phyloP scores from a whole-genome alignment of 2,797 vertebrate genomes.

The Discoglossus pictus region DNA sequence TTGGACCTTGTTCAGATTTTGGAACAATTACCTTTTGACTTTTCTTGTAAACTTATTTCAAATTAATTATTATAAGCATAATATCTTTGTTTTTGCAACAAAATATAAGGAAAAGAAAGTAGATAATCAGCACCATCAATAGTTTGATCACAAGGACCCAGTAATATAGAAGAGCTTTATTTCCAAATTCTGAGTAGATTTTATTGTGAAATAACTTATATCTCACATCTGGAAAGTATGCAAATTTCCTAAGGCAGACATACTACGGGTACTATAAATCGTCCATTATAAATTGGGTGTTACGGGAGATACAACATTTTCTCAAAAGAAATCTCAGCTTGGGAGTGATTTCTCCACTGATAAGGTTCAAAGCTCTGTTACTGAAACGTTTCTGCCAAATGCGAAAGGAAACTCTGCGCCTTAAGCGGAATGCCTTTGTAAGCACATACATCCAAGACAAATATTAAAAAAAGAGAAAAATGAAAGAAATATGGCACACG shows the following conservation, averaged over 20 bases:
- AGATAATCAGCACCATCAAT: no score
- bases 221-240: slow-evolving; percentile 14
- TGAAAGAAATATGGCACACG: slow-evolving; percentile 32
- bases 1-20: no score
- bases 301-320: slow-evolving; percentile 23
- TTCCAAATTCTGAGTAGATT: no score
- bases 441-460: slow-evolving; percentile 35
- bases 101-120: no score
- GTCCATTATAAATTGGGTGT: slow-evolving; percentile 43
- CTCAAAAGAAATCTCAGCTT: slow-evolving; percentile 14
- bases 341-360: slow-evolving; percentile 33
- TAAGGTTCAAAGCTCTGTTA: slow-evolving; percentile 36
- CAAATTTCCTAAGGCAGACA: slow-evolving; percentile 1
- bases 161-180: no score
- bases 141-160: no score
- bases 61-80: no score
- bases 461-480: slow-evolving; percentile 15
- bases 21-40: no score
- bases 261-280: slow-evolving; percentile 11
- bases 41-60: no score
- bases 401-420: slow-evolving; percentile 18
- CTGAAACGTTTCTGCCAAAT: slow-evolving; percentile 35
- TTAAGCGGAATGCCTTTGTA: slow-evolving; percentile 30
- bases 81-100: no score
- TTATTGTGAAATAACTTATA: no score